These are phyloP conservation scores for Hydrochoerus hydrochaeris DNA, from an alignment of 2,113 vertebrate species.

Conservation along the genomic window DNA sequence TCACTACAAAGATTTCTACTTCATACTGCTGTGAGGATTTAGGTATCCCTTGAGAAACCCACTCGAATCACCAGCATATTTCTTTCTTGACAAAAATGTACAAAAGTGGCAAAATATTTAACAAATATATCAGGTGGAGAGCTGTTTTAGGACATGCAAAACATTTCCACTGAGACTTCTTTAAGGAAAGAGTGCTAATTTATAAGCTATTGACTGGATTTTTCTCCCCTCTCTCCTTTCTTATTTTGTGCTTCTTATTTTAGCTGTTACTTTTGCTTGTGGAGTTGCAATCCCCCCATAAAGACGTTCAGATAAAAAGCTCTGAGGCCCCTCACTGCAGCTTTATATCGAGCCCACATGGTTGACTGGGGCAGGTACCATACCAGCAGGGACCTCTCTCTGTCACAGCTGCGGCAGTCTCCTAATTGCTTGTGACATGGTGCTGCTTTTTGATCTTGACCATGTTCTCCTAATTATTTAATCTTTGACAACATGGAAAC, in stretches of 20 bases:
- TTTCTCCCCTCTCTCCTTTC: background rate
- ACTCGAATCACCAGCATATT: background rate
- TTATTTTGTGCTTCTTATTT: background rate
- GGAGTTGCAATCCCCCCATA: background rate
- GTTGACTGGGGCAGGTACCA: slow-evolving; percentile 67
- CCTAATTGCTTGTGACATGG: slow-evolving; percentile 82
- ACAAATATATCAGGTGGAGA: background rate
- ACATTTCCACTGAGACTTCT: background rate
- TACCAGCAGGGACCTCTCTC: slow-evolving; percentile 65
- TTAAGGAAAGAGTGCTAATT: background rate
- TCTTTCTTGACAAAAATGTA: background rate
- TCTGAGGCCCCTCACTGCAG: background rate
- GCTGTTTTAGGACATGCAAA: background rate
- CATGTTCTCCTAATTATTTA: slow-evolving; percentile 86
- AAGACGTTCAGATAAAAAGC: background rate
- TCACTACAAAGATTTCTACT: background rate
- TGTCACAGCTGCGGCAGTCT: slow-evolving; percentile 74
- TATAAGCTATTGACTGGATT: background rate
- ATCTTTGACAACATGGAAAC: slow-evolving; percentile 83
- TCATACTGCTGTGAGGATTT: background rate
- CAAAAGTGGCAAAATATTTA: background rate
- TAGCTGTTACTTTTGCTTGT: slow-evolving; percentile 40
- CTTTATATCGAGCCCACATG: slow-evolving; percentile 51
- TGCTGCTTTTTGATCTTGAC: slow-evolving; percentile 85
- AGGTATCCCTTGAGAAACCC: background rate